These are phyloP conservation scores for Agrotis ipsilon DNA, from an alignment of 2,888 invertebrate genomes.

Conservation along the genomic window DNA sequence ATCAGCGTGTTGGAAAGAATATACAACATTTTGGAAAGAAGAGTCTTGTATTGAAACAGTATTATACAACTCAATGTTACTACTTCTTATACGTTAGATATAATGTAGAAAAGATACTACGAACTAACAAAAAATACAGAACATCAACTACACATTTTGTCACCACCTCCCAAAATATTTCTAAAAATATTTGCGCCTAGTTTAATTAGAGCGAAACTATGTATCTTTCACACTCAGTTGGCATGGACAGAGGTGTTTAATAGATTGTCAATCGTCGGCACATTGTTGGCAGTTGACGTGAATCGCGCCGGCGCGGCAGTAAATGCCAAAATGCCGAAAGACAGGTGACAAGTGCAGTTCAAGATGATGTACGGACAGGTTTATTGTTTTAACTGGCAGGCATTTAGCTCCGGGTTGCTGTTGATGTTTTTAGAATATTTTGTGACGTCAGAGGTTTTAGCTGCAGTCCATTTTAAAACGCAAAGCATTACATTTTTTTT, in stretches of 20 bases:
- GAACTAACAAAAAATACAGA: background rate
- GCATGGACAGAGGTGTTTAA: conserved; percentile 56
- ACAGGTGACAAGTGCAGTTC: conserved; percentile 56
- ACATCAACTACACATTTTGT: background rate
- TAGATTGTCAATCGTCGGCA: conserved; percentile 64
- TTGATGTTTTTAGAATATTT: background rate
- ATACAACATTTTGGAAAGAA: too few relatives aligned
- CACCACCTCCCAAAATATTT: conserved; percentile 2
- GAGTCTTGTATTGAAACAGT: too few relatives aligned
- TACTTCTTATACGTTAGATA: too few relatives aligned
- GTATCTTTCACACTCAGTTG: conserved; percentile 53
- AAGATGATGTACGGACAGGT: conserved; percentile 37
- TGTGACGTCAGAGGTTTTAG: background rate
- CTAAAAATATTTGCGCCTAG: conserved; percentile 24
- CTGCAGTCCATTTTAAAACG: background rate
- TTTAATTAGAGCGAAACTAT: conserved; percentile 44
- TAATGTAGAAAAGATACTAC: too few relatives aligned
- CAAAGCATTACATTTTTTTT: too few relatives aligned
- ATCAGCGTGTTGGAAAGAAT: too few relatives aligned
- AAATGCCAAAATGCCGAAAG: conserved; percentile 60
- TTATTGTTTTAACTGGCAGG: conserved; percentile 26
- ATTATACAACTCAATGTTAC: too few relatives aligned
- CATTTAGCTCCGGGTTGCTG: background rate
- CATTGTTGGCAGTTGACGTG: conserved; percentile 61
- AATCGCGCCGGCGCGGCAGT: conserved; percentile 58